phyloP scores from a whole-genome alignment of 2,113 vertebrate species.

The Acinonyx jubatus region DNA sequence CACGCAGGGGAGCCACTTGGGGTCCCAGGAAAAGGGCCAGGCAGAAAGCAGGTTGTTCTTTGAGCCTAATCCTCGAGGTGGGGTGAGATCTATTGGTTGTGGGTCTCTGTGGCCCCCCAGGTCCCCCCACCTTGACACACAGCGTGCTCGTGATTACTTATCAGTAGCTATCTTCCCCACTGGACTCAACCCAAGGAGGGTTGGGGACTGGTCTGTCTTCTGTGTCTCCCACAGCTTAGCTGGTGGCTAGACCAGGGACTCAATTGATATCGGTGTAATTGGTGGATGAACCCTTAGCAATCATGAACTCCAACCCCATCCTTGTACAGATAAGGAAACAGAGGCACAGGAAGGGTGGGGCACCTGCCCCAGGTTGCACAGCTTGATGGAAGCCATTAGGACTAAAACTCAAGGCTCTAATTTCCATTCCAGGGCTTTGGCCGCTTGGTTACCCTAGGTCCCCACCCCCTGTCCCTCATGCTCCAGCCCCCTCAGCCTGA shows the following conservation, averaged over 20 bases:
- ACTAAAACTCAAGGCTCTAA: not conserved
- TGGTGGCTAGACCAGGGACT: not conserved
- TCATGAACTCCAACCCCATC: not conserved
- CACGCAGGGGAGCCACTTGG: too few species aligned
- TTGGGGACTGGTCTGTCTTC: not conserved
- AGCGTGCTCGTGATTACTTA: not conserved
- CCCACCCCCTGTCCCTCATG: rapidly evolving
- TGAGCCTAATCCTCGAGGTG: not conserved
- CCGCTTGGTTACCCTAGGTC: not conserved
- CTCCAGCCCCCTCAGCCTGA: not conserved
- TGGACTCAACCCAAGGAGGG: not conserved
- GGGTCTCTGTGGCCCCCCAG: not conserved
- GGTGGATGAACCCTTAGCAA: not conserved
- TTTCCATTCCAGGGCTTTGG: not conserved
- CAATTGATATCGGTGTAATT: not conserved
- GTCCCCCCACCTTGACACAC: not conserved
- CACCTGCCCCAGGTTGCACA: not conserved
- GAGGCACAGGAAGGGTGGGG: not conserved
- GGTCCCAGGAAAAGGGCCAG: not conserved
- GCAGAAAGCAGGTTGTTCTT: not conserved
- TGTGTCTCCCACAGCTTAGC: not conserved
- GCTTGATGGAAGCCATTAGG: not conserved
- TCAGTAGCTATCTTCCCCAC: not conserved
- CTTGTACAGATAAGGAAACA: not conserved
- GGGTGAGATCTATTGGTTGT: not conserved